phyloP scores from a whole-genome alignment of 92 coral and sea anemone genomes.

The Porites lobata region DNA sequence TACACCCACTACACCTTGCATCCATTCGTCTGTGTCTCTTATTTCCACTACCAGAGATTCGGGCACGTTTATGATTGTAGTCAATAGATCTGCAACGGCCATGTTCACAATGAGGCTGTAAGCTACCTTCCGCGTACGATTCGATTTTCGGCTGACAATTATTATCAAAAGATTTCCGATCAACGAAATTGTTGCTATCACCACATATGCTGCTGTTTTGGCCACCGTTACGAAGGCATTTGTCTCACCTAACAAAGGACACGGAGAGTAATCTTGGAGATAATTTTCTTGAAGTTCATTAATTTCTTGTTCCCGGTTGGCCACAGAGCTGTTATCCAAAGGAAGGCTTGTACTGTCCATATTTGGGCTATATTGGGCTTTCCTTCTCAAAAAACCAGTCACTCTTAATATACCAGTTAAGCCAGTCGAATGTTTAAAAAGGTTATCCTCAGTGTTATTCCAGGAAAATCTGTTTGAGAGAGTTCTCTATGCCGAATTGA shows the following conservation, averaged over 20 bases:
- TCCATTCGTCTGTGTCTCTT: constrained; percentile 43
- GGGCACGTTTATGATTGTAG: constrained; percentile 75
- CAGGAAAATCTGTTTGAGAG: too few relatives aligned
- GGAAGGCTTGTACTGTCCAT: not conserved
- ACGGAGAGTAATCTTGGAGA: not conserved
- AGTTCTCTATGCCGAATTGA: too few relatives aligned
- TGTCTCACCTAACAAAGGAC: not conserved
- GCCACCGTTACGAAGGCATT: not conserved
- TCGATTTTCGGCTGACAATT: constrained; percentile 31
- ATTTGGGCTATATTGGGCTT: too few relatives aligned
- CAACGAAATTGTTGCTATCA: constrained; percentile 56
- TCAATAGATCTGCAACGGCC: constrained; percentile 73
- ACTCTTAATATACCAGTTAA: too few relatives aligned
- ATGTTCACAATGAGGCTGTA: constrained; percentile 69
- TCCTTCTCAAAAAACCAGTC: too few relatives aligned
- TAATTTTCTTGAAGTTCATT: not conserved
- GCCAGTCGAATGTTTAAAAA: too few relatives aligned
- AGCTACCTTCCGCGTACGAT: constrained; percentile 52
- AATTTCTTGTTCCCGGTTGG: too few relatives aligned
- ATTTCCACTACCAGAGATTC: constrained; percentile 55
- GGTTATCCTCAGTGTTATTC: too few relatives aligned
- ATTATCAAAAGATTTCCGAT: constrained; percentile 67
- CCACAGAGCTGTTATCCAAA: not conserved
- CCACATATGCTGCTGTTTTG: constrained; percentile 33
- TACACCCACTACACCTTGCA: constrained; percentile 37